Base-by-base conservation (phyloP, 2,113 vertebrate species). In the Aphelocoma coerulescens region DNA sequence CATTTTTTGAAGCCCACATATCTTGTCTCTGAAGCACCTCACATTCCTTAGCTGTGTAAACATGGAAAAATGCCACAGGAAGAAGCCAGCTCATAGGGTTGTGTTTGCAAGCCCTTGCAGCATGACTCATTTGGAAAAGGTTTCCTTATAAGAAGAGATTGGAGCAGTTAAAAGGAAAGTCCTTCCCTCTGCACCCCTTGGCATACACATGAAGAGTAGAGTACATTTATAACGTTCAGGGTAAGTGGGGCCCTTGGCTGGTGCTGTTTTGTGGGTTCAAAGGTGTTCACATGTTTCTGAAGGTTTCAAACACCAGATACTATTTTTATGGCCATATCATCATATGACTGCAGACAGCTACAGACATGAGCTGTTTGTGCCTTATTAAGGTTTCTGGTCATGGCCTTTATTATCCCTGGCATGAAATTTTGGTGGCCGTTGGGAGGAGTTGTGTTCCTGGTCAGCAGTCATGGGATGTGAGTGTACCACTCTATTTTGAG, bases 121-220 rank as follows among this genome's bases (percentile, higher is more conserved):
- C 48, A 9, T 94, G 93, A 94, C 43, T 93, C 94, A 68, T 48
- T 82, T 87, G 49, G 69, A 91, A 90, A 85, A 93, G 55, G 58
- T 89, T 85, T 96, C 77, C 79, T 97, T 96, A 72, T 63, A 88
- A 95, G 80, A 93, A 54, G 84, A 87, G 35, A 85, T 67, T 79
- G 74, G 90, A 91, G 55, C 54, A 39, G 74, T 76, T 69, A 59
- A 66, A 95, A 85, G 83, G 43, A 91, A 94, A 93, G 81, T 75
- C 48, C 67, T 85, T 93, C 59, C 59, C 55, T 91, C 69, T 82
- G 62, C 52, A 81, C 22, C 62, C 39, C 44, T 77, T 83, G 33
- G 90, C 6, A 2, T 71, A 51, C 43, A 39, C 4, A 88, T 44
- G 43, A 85, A 81, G 32, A 73, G 15, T 17, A 32, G 41, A 86